These are phyloP conservation scores for Hylaeus volcanicus DNA, from an alignment of 1,140 invertebrate species.

Conservation along the genomic window DNA sequence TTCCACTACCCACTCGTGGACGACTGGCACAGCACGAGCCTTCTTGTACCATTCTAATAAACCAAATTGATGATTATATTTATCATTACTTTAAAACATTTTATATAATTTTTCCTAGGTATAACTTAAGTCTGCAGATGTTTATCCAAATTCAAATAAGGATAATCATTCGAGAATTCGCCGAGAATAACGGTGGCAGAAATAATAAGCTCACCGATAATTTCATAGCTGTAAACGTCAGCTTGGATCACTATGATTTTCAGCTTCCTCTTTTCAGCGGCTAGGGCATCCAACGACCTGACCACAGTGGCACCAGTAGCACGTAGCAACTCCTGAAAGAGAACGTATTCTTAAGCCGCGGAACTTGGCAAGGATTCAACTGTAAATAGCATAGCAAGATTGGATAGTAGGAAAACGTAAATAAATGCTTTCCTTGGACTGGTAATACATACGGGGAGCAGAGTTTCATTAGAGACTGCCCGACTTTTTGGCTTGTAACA, in stretches of 20 bases:
- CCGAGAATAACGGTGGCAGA: no score
- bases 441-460: neutral
- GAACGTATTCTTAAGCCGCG: constrained; percentile 18
- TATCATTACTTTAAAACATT: no score
- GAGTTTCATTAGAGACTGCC: constrained; percentile 17
- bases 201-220: constrained; percentile 51
- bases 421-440: constrained; percentile 32
- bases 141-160: no score
- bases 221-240: constrained; percentile 28
- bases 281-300: constrained; percentile 29
- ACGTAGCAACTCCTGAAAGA: constrained; percentile 54
- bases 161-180: no score
- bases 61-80: neutral
- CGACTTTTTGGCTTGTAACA: neutral
- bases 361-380: constrained; percentile 41
- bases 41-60: constrained; percentile 55
- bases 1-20: constrained; percentile 69
- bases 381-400: constrained; percentile 10
- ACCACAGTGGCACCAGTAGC: constrained; percentile 51
- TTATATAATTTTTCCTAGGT: no score
- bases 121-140: no score
- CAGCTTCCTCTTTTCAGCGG: neutral
- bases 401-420: constrained; percentile 6
- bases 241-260: constrained; percentile 50
- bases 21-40: constrained; percentile 53